Evolutionary conservation across 2,888 invertebrate species (phyloP).

Genomic region (Xestia ashworthii): DNA sequence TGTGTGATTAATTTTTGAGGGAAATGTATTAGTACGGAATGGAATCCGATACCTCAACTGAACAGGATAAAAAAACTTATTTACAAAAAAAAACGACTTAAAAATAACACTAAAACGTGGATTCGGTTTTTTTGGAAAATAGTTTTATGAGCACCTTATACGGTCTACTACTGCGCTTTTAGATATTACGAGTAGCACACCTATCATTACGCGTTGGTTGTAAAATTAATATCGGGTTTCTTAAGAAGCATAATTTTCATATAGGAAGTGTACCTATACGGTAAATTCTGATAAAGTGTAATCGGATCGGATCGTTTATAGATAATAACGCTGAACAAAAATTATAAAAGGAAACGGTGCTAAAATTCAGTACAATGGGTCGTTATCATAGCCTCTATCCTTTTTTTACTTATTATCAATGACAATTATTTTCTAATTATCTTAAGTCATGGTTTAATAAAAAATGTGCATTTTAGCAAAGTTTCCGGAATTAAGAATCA

Average conservation of each 20-base stretch:
- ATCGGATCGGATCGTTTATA: constrained; percentile 21
- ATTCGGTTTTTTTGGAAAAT: too few relatives aligned
- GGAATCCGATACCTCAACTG: too few relatives aligned
- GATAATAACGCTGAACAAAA: constrained; percentile 22
- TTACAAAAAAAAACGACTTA: too few relatives aligned
- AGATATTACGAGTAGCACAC: not conserved
- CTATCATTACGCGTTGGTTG: not conserved
- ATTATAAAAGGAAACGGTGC: constrained; percentile 25
- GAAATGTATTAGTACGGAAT: too few relatives aligned
- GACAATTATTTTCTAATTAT: constrained; percentile 38
- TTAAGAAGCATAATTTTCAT: not conserved
- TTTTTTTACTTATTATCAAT: constrained; percentile 11
- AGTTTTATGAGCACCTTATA: too few relatives aligned
- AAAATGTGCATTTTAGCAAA: not conserved
- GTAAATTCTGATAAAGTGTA: constrained; percentile 18
- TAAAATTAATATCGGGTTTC: not conserved
- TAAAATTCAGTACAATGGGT: not conserved
- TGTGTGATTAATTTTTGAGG: too few relatives aligned
- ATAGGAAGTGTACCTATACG: not conserved
- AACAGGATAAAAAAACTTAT: too few relatives aligned
- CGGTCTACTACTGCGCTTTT: not conserved
- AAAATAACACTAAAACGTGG: too few relatives aligned
- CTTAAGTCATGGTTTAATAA: constrained; percentile 3
- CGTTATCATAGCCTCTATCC: constrained; percentile 23
- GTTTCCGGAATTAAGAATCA: constrained; percentile 5